Evolutionary conservation across 2,888 invertebrate genomes (phyloP).

Genomic region (Marronus borbonicus): DNA sequence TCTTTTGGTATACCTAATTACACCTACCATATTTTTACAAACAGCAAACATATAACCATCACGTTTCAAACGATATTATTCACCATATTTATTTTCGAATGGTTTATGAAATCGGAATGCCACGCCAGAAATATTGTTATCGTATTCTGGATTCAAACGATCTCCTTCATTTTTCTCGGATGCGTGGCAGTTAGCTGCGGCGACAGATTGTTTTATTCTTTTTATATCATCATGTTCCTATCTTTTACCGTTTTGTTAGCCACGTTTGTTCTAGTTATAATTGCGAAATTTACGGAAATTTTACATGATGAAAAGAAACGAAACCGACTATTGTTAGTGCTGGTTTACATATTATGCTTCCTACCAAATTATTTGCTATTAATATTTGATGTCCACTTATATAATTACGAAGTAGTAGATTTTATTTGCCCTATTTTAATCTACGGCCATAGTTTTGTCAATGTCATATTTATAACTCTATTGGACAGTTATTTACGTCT

Average conservation of each 20-base stretch:
- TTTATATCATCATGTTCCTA: slow-evolving; percentile 31
- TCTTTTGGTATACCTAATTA: slow-evolving; percentile 38
- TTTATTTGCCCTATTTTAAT: slow-evolving; percentile 37
- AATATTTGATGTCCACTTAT: slow-evolving; percentile 26
- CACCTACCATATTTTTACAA: slow-evolving; percentile 22
- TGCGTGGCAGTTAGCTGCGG: slow-evolving; percentile 30
- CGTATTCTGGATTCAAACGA: slow-evolving; percentile 25
- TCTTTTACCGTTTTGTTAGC: slow-evolving; percentile 32
- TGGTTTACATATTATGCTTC: slow-evolving; percentile 22
- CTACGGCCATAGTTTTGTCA: slow-evolving; percentile 34
- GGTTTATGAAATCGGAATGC: slow-evolving; percentile 34
- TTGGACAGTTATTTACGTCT: slow-evolving; percentile 29
- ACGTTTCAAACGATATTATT: slow-evolving; percentile 35
- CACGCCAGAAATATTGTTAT: slow-evolving; percentile 30
- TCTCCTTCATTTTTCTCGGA: slow-evolving; percentile 25
- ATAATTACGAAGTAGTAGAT: slow-evolving; percentile 22
- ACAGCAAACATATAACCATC: slow-evolving; percentile 35
- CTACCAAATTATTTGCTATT: slow-evolving; percentile 34
- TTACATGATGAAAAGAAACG: slow-evolving; percentile 7
- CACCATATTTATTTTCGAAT: slow-evolving; percentile 28
- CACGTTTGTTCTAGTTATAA: background rate
- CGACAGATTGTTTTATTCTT: slow-evolving; percentile 31
- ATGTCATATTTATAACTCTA: slow-evolving; percentile 13
- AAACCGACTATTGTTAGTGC: slow-evolving; percentile 15
- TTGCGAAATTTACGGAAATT: slow-evolving; percentile 16